These are phyloP conservation scores for Toxonevra muliebris DNA, from an alignment of 2,888 invertebrate genomes.

Conservation along the genomic window DNA sequence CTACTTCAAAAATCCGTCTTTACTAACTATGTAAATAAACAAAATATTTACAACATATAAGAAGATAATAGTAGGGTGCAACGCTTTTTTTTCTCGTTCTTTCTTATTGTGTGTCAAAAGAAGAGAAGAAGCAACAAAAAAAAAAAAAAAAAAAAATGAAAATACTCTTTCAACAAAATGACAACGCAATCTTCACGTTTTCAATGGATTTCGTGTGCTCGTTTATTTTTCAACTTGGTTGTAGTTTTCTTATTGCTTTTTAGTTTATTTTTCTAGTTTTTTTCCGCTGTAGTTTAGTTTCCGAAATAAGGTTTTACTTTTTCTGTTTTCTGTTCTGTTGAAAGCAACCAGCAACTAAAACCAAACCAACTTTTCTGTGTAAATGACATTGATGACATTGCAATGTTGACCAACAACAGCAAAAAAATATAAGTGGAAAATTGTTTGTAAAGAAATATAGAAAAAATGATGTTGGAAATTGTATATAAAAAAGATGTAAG, in stretches of 20 bases:
- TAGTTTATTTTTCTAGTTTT: background rate
- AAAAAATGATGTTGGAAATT: too few relatives aligned
- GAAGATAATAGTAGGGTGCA: too few relatives aligned
- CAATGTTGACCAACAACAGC: constrained; percentile 35
- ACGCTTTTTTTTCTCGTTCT: too few relatives aligned
- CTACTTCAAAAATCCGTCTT: too few relatives aligned
- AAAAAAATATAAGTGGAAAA: constrained; percentile 19
- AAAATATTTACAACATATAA: too few relatives aligned
- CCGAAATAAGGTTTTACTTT: background rate
- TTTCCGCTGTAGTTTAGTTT: constrained; percentile 27
- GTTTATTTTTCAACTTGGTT: constrained; percentile 37
- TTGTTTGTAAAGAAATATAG: background rate
- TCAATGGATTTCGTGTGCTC: too few relatives aligned
- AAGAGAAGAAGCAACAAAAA: background rate
- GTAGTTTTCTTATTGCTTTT: constrained; percentile 9
- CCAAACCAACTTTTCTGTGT: constrained; percentile 32
- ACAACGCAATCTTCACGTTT: constrained; percentile 63
- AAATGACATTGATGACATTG: constrained; percentile 46
- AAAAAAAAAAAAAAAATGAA: background rate
- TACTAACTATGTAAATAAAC: too few relatives aligned
- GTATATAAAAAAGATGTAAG: too few relatives aligned
- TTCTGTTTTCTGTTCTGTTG: background rate
- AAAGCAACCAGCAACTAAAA: background rate
- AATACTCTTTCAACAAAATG: constrained; percentile 35
- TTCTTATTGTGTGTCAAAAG: too few relatives aligned